Base-by-base conservation (phyloP, 2,888 invertebrate genomes). In the Hesperia comma region DNA sequence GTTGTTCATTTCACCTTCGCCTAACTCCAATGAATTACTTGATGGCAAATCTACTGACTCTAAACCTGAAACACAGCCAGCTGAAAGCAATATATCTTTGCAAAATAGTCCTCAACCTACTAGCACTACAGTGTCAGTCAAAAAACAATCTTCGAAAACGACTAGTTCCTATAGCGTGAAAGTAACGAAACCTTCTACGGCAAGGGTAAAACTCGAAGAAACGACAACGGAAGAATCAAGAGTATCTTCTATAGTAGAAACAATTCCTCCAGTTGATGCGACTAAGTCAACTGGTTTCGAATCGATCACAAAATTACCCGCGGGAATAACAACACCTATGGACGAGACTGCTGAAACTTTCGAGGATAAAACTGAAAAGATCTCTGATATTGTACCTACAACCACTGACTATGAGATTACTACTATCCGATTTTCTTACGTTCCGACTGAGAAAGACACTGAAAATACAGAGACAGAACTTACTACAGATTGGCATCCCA, bases 291-390 rank as follows among this genome's bases (percentile, higher is more conserved):
- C 82, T 74, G 85, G 88, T 78, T 92, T 92, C 77, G 92, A 93
- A 87, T 93, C 93, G 69, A 92, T 92, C 71, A 92, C 93, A 63
- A 93, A 93, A 83, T 74, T 93, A 64, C 90, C 92, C 68, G 81
- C 86, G 57, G 85, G 81, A 63, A 74, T 92, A 54, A 93, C 93
- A 43, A 93, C 93, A 51, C 92, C 93, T 41, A 82, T 82, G 70
- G 88, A 88, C 75, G 92, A 92, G 64, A 78, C 77, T 64, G 74
- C 77, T 63, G 77, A 77, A 68, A 79, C 78, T 70, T 79, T 81
- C 46, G 83, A 86, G 73, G 77, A 81, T 14, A 75, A 74, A 58
- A 83, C 80, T 61, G 75, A 81, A 71, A 75, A 78, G 46, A 75
- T 75, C 55, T 17, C 26, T 32, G 72, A 80, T 37, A 76, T 73